Conservation (phyloP, 1,140 invertebrate genomes). For the Leptinotarsa texana region DNA sequence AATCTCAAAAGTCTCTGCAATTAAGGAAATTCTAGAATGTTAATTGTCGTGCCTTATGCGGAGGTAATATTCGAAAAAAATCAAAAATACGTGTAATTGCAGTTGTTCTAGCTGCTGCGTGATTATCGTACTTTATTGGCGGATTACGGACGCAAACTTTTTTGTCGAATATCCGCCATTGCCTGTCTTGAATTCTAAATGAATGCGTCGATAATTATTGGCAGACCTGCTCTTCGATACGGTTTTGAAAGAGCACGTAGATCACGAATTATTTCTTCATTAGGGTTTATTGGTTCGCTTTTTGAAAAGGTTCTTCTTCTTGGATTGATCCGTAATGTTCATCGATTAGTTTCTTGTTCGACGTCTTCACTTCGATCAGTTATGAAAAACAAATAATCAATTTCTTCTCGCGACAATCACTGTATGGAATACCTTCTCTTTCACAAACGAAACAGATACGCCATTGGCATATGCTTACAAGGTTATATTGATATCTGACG, state of each 20-base stretch:
- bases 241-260: background rate
- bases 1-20: slow-evolving; percentile 19
- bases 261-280: background rate
- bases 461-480: no score
- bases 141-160: slow-evolving; percentile 26
- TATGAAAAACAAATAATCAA: no score
- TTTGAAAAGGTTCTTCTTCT: background rate
- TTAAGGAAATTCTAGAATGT: slow-evolving; percentile 34
- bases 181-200: slow-evolving; percentile 21
- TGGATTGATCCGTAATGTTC: background rate
- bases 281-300: slow-evolving; percentile 1
- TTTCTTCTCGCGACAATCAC: no score
- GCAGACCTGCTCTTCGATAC: background rate
- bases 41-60: slow-evolving; percentile 30
- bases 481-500: no score
- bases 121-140: slow-evolving; percentile 29
- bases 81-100: slow-evolving; percentile 32
- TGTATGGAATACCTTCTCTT: no score
- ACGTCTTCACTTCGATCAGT: no score
- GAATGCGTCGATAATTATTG: slow-evolving; percentile 18
- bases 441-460: no score
- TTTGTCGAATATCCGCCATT: slow-evolving; percentile 22
- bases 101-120: slow-evolving; percentile 22
- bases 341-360: no score
- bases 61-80: slow-evolving; percentile 29